Conservation (phyloP, 2,113 vertebrate genomes). For the Peromyscus leucopus region DNA sequence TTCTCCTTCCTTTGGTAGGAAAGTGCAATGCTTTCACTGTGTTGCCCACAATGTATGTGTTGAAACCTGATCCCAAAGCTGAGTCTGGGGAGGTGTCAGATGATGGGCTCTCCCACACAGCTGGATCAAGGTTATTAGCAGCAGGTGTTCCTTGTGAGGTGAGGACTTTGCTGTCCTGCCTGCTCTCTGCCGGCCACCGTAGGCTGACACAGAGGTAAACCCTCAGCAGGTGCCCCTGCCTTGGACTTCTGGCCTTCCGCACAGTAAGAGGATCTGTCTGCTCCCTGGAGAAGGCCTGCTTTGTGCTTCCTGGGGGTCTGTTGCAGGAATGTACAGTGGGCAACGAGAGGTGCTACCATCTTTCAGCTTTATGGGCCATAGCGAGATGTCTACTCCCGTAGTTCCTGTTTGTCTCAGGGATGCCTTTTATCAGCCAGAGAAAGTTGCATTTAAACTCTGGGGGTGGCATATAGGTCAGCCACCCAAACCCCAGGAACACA, state of each 20-base stretch:
- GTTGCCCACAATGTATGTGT: too few species aligned
- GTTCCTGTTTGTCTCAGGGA: not conserved
- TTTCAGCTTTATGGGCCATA: not conserved
- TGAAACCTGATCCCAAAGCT: not conserved
- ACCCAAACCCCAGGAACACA: not conserved
- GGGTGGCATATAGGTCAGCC: not conserved
- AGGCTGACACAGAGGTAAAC: too few species aligned
- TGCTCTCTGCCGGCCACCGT: not conserved
- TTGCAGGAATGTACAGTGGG: not conserved
- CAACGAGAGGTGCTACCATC: not conserved
- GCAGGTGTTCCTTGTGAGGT: not conserved
- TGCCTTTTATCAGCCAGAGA: not conserved
- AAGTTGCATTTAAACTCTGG: not conserved
- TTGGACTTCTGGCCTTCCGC: not conserved
- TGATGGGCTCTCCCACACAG: too few species aligned
- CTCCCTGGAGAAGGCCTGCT: not conserved
- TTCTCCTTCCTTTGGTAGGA: rapidly evolving
- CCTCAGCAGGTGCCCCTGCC: rapidly evolving
- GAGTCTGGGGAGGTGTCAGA: not conserved
- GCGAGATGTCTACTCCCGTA: rapidly evolving
- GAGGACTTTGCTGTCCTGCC: too few species aligned
- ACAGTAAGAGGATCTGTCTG: not conserved
- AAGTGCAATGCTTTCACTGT: too few species aligned
- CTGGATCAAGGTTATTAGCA: not conserved
- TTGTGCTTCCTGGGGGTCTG: too few species aligned